phyloP scores from a whole-genome alignment of 2,888 invertebrate genomes.

The Folsomia manolachei region DNA sequence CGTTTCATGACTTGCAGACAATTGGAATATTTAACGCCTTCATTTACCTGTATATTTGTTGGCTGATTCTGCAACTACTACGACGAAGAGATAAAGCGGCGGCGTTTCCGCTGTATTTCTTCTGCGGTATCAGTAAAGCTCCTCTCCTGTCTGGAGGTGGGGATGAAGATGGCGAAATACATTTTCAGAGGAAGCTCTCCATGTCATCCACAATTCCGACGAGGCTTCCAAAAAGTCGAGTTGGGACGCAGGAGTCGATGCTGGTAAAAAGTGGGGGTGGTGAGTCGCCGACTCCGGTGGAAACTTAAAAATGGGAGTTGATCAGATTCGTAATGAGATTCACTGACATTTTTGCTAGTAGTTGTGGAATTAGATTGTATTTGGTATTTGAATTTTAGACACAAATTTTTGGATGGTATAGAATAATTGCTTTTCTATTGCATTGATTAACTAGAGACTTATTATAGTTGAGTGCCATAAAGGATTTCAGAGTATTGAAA shows the following conservation, averaged over 20 bases:
- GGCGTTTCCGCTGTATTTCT: constrained; percentile 33
- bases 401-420: background rate
- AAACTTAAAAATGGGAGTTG: too few species aligned
- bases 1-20: constrained; percentile 27
- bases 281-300: constrained; percentile 1
- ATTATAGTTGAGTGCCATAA: too few species aligned
- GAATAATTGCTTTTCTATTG: too few species aligned
- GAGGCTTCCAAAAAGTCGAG: constrained; percentile 1
- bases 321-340: too few species aligned
- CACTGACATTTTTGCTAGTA: background rate
- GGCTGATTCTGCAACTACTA: constrained; percentile 31
- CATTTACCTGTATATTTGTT: constrained; percentile 40
- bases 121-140: constrained; percentile 36
- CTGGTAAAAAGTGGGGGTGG: background rate
- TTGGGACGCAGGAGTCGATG: constrained; percentile 12
- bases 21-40: constrained; percentile 39
- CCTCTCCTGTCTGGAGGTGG: constrained; percentile 25
- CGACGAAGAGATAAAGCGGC: constrained; percentile 24
- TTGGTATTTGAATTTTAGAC: too few species aligned
- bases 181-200: background rate
- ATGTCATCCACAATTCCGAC: constrained; percentile 3
- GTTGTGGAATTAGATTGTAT: background rate
- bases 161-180: constrained; percentile 11
- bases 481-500: too few species aligned
- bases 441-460: too few species aligned